Conservation (phyloP, 2,888 invertebrate genomes). For the Agonopterix heracliana region DNA sequence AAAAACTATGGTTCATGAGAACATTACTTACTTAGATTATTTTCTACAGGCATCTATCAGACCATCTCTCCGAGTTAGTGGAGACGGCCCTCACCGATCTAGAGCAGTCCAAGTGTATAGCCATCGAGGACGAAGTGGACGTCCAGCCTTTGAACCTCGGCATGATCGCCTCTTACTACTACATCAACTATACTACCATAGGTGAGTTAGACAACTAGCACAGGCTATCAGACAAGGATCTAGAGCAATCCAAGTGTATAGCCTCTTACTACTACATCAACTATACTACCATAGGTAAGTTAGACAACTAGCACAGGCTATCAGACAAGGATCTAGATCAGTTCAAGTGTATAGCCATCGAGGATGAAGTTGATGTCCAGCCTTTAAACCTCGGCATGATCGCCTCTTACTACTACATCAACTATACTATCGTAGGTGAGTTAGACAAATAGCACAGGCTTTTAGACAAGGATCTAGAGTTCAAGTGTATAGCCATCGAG, state of each 20-base stretch:
- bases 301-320: no score
- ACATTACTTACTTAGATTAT: not conserved
- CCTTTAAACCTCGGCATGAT: slow-evolving; percentile 99
- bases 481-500: slow-evolving; percentile 98
- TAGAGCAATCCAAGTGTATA: no score
- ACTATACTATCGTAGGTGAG: slow-evolving; percentile 97
- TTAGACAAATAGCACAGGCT: no score
- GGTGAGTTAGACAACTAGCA: slow-evolving; percentile 73
- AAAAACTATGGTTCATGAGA: no score
- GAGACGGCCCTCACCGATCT: slow-evolving; percentile 96
- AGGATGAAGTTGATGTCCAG: slow-evolving; percentile 98
- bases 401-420: slow-evolving; percentile 99
- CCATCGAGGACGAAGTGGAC: slow-evolving; percentile 98
- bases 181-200: slow-evolving; percentile 99
- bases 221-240: no score
- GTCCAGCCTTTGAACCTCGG: slow-evolving; percentile 97
- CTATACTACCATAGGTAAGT: no score
- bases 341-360: slow-evolving; percentile 97
- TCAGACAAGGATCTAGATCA: slow-evolving; percentile 97
- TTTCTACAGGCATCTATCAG: slow-evolving; percentile 89
- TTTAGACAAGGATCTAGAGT: no score
- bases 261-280: no score
- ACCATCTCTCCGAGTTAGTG: slow-evolving; percentile 98
- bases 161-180: slow-evolving; percentile 99
- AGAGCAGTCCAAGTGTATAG: slow-evolving; percentile 98